phyloP scores from a whole-genome alignment of 1,140 invertebrate genomes.

The Leptopilina boulardi region DNA sequence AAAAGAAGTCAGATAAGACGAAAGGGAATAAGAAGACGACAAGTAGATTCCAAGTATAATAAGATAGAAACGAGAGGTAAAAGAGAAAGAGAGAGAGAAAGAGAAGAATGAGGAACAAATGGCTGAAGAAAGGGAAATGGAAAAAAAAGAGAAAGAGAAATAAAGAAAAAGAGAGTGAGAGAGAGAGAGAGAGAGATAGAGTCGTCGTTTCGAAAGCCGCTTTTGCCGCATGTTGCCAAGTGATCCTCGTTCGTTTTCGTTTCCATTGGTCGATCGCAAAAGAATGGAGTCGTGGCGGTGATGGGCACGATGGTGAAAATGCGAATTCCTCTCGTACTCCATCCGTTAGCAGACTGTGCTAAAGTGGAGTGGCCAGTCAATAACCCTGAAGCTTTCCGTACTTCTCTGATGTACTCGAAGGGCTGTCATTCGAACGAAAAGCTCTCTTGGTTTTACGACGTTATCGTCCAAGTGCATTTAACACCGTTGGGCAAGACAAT shows the following conservation, averaged over 20 bases:
- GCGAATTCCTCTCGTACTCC: constrained; percentile 45
- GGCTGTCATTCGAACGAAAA: constrained; percentile 73
- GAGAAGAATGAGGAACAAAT: constrained; percentile 46
- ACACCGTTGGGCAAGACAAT: constrained; percentile 58
- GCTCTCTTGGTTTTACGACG: constrained; percentile 70
- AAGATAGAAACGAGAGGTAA: constrained; percentile 6
- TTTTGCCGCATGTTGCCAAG: constrained; percentile 49
- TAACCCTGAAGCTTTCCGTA: constrained; percentile 71
- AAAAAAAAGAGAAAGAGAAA: constrained; percentile 30
- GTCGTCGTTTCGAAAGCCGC: constrained; percentile 47
- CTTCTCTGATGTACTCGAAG: constrained; percentile 67
- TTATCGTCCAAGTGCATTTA: constrained; percentile 71
- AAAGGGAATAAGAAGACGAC: not conserved
- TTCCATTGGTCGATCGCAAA: constrained; percentile 50
- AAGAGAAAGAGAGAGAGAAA: constrained; percentile 51
- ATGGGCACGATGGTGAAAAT: constrained; percentile 38
- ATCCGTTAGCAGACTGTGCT: constrained; percentile 59
- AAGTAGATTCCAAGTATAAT: constrained; percentile 1
- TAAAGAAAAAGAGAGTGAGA: constrained; percentile 27
- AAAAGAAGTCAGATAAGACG: not conserved
- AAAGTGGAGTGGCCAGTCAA: constrained; percentile 73
- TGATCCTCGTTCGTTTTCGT: constrained; percentile 45
- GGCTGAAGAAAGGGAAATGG: constrained; percentile 25
- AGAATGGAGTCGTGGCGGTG: constrained; percentile 44
- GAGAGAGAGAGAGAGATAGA: constrained; percentile 39